phyloP scores from a whole-genome alignment of 2,113 vertebrate genomes.

The Ptilorrhoa leucosticta region DNA sequence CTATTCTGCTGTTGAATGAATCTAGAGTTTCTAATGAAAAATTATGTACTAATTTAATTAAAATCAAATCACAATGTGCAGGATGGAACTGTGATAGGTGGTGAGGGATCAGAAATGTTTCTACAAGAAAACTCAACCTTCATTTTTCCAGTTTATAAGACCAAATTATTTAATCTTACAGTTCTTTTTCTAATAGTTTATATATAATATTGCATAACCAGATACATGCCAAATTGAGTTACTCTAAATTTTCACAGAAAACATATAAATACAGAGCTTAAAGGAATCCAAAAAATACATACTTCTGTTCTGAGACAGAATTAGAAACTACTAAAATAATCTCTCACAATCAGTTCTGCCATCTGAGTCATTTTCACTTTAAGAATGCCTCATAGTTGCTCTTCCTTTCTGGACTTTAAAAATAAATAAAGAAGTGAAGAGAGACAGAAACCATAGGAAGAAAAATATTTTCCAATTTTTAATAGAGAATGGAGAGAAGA shows the following conservation, averaged over 20 bases:
- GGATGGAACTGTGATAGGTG: background rate
- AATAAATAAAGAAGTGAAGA: background rate
- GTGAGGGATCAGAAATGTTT: background rate
- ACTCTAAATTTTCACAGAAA: background rate
- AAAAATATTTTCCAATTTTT: background rate
- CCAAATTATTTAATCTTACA: fast-evolving
- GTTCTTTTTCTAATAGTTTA: background rate
- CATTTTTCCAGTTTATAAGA: background rate
- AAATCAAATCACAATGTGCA: background rate
- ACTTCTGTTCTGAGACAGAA: background rate
- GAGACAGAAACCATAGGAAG: background rate
- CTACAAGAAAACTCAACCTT: background rate
- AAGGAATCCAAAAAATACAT: background rate
- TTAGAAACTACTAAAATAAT: background rate
- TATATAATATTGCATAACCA: background rate
- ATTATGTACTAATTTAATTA: background rate
- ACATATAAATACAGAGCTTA: background rate
- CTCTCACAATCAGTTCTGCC: background rate
- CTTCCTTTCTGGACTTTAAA: background rate
- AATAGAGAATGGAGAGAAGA: background rate
- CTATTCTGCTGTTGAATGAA: background rate
- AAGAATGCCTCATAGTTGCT: background rate
- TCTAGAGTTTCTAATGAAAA: background rate
- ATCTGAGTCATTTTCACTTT: conserved; percentile 11
- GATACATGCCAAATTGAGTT: background rate